A percentile compares a stretch with the other conserved stretches of the same genome.
phyloP scores from a whole-genome alignment of 2,888 invertebrate genomes.

The Tigriopus californicus region DNA sequence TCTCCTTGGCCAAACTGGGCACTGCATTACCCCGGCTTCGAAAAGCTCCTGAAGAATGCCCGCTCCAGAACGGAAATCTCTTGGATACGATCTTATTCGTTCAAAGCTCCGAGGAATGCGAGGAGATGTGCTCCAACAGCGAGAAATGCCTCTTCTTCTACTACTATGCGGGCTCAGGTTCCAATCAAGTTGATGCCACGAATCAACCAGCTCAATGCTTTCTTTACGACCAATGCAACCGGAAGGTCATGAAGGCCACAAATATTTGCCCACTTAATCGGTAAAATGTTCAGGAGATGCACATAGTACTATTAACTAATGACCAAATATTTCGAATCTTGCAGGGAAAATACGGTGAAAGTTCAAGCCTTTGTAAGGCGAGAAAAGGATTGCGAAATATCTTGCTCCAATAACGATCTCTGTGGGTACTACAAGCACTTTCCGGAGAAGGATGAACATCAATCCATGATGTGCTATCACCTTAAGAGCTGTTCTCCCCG shows the following conservation, averaged over 20 bases:
- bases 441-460: neutral
- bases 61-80: constrained; percentile 7
- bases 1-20: neutral
- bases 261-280: neutral
- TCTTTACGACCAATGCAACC: constrained; percentile 7
- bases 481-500: constrained; percentile 4
- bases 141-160: constrained; percentile 7
- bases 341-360: constrained; percentile 10
- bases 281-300: neutral
- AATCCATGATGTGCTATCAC: constrained; percentile 8
- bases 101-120: constrained; percentile 1
- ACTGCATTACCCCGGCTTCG: neutral
- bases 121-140: neutral
- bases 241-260: neutral
- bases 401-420: neutral
- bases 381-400: neutral
- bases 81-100: constrained; percentile 4
- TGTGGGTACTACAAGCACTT: constrained; percentile 9
- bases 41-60: neutral
- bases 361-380: neutral
- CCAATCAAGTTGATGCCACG: neutral
- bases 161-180: neutral
- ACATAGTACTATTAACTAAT: neutral
- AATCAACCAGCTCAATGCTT: constrained; percentile 10
- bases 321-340: neutral